Conservation (phyloP, 92 coral and sea anemone genomes). For the Pocillopora meandrina region DNA sequence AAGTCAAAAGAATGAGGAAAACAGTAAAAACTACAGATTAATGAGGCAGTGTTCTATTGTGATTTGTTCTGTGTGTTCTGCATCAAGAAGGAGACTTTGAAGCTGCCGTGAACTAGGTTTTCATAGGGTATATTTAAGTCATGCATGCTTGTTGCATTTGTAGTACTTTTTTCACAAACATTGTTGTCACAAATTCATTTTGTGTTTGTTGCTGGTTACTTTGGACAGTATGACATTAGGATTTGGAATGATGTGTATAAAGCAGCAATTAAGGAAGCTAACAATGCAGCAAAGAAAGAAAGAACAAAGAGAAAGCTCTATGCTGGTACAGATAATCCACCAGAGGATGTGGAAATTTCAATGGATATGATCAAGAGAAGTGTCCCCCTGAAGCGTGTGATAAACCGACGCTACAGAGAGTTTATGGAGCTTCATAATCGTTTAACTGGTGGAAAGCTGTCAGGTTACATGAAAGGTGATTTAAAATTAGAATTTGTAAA, state of each 20-base stretch:
- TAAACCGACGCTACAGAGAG: constrained; percentile 88
- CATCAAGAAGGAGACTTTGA: too few relatives aligned
- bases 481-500: not conserved
- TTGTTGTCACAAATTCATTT: not conserved
- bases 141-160: too few relatives aligned
- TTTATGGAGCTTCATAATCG: constrained; percentile 97
- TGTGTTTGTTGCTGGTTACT: not conserved
- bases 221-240: constrained; percentile 72
- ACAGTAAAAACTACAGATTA: too few relatives aligned
- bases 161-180: too few relatives aligned
- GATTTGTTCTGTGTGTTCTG: too few relatives aligned
- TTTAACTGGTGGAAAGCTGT: constrained; percentile 65
- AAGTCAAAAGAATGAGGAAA: too few relatives aligned
- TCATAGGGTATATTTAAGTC: too few relatives aligned
- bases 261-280: constrained; percentile 57
- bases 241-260: constrained; percentile 77
- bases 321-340: not conserved
- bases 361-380: constrained; percentile 17
- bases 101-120: too few relatives aligned
- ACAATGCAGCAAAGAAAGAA: constrained; percentile 36
- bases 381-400: constrained; percentile 53
- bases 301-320: constrained; percentile 28
- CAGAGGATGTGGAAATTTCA: constrained; percentile 28
- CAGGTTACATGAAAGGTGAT: constrained; percentile 81
- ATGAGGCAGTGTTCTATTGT: too few relatives aligned